A percentile compares a stretch with the other conserved stretches of the same genome.
Conservation (phyloP, 2,113 vertebrate genomes). For the Chinchilla lanigera region DNA sequence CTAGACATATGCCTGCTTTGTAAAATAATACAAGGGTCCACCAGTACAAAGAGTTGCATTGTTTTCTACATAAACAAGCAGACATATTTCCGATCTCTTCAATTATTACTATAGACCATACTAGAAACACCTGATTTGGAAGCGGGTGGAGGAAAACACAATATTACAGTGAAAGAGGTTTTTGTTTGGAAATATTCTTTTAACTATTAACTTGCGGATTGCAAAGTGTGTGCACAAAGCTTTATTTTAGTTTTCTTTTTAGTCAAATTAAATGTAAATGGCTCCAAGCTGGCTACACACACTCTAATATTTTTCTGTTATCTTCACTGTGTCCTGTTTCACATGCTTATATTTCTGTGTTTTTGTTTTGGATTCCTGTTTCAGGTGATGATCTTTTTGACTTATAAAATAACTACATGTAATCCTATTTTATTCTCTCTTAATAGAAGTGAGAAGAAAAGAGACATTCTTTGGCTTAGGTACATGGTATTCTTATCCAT, state of each 20-base stretch:
- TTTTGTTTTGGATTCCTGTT: background rate
- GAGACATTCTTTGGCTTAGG: slow-evolving; percentile 81
- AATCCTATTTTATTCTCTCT: background rate
- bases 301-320: background rate
- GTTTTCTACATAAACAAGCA: slow-evolving; percentile 28
- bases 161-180: background rate
- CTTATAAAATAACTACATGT: slow-evolving; percentile 26
- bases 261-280: background rate
- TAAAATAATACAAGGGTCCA: slow-evolving; percentile 33
- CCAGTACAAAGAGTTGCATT: background rate
- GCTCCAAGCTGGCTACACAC: background rate
- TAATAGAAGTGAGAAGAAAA: slow-evolving; percentile 25
- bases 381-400: background rate
- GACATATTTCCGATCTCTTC: slow-evolving; percentile 17
- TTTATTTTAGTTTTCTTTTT: background rate
- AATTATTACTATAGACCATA: background rate
- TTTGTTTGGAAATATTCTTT: slow-evolving; percentile 24
- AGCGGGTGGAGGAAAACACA: background rate
- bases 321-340: background rate
- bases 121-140: slow-evolving; percentile 32
- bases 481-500: slow-evolving; percentile 65
- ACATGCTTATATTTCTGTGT: background rate
- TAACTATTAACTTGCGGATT: background rate
- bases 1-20: background rate
- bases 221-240: background rate